phyloP scores from a whole-genome alignment of 2,888 invertebrate species.

The Orthonevra nobilis region DNA sequence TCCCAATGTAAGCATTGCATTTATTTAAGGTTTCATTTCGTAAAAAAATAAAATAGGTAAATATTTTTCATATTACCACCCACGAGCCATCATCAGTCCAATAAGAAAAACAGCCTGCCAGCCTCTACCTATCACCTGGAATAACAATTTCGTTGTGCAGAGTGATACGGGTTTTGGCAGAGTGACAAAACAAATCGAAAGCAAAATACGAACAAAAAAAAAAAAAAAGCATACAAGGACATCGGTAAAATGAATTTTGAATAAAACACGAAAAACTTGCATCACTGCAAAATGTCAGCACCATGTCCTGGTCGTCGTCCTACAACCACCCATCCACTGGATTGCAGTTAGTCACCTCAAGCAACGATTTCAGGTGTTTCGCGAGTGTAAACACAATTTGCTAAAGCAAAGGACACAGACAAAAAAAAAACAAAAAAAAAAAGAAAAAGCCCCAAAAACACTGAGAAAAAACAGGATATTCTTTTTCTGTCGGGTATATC shows the following conservation, averaged over 20 bases:
- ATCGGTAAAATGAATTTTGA: slow-evolving; percentile 61
- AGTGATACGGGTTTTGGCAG: slow-evolving; percentile 39
- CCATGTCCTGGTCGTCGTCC: slow-evolving; percentile 33
- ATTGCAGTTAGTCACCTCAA: slow-evolving; percentile 39
- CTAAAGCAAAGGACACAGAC: slow-evolving; percentile 38
- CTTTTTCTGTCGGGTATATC: neutral
- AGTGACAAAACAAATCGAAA: slow-evolving; percentile 24
- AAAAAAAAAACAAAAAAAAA: neutral
- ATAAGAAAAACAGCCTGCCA: slow-evolving; percentile 3
- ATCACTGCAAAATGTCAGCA: slow-evolving; percentile 48
- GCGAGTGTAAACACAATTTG: slow-evolving; percentile 62
- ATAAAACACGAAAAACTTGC: slow-evolving; percentile 54
- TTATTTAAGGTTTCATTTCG: slow-evolving; percentile 59
- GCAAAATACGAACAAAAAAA: neutral
- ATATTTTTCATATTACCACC: slow-evolving; percentile 11
- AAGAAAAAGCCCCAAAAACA: too few species aligned
- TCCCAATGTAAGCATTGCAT: slow-evolving; percentile 36
- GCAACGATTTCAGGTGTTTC: slow-evolving; percentile 60
- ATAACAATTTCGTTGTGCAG: slow-evolving; percentile 51
- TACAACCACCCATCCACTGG: neutral
- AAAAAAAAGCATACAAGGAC: slow-evolving; percentile 47
- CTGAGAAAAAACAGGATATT: neutral
- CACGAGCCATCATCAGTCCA: neutral
- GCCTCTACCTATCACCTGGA: slow-evolving; percentile 40
- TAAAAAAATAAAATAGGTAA: slow-evolving; percentile 2